Evolutionary conservation across 1,140 invertebrate genomes (phyloP).

Genomic region (Drosophila micromelanica): DNA sequence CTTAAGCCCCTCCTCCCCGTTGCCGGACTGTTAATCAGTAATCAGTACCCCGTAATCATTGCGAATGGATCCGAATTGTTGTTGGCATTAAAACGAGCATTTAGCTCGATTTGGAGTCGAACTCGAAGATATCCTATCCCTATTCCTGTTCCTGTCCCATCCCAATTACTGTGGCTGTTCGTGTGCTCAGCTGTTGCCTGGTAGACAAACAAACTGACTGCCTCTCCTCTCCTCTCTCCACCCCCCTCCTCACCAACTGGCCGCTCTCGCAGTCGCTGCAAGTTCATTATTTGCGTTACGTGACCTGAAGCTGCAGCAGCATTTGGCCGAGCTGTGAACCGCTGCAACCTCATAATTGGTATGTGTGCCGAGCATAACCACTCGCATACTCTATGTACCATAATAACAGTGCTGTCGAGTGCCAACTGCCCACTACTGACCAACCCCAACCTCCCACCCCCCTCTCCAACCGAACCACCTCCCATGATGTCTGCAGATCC

Average conservation of each 20-base stretch:
- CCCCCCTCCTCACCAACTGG: not conserved
- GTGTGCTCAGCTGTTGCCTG: conserved; percentile 1
- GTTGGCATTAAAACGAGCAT: conserved; percentile 37
- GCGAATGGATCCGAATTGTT: conserved; percentile 49
- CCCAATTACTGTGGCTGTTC: not conserved
- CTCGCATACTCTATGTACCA: not conserved
- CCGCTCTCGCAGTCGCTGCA: conserved; percentile 30
- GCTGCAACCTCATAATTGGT: conserved; percentile 57
- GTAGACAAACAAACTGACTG: conserved; percentile 14
- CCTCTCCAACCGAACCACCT: not conserved
- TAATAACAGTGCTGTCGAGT: not conserved
- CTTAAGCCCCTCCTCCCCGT: not conserved
- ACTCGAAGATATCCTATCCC: not conserved
- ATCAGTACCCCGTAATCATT: conserved; percentile 64
- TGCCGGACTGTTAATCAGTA: conserved; percentile 47
- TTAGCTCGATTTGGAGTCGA: too few species aligned
- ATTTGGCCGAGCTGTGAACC: conserved; percentile 34
- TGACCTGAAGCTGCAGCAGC: conserved; percentile 58
- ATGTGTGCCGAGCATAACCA: conserved; percentile 20
- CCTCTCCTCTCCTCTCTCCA: not conserved
- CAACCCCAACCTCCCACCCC: too few species aligned
- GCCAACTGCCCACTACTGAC: not conserved
- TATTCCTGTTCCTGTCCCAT: not conserved
- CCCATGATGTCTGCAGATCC: not conserved
- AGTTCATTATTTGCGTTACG: conserved; percentile 75